These are phyloP conservation scores for Corydoras sp. DNA, from an alignment of 2,113 vertebrate genomes.

Conservation along the genomic window DNA sequence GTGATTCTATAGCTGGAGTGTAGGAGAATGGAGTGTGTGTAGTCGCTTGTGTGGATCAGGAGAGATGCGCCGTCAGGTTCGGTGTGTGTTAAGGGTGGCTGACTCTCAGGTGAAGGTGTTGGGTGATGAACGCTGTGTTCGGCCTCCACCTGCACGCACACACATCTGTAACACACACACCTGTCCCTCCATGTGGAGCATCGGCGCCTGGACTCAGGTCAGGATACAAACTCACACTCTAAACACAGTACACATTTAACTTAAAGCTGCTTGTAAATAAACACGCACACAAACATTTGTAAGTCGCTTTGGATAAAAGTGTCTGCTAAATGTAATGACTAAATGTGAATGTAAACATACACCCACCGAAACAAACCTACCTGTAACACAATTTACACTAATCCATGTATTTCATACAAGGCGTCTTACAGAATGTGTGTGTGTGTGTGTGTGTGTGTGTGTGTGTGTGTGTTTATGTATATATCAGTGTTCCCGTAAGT, in stretches of 20 bases:
- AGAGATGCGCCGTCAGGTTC: constrained; percentile 66
- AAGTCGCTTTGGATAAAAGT: too few relatives aligned
- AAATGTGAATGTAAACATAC: neutral
- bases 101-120: constrained; percentile 52
- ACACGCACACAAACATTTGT: too few relatives aligned
- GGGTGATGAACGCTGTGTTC: constrained; percentile 57
- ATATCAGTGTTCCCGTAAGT: constrained; percentile 77
- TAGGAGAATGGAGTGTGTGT: constrained; percentile 77
- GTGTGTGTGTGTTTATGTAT: constrained; percentile 4
- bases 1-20: constrained; percentile 70
- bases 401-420: neutral
- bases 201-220: constrained; percentile 80
- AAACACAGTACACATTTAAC: too few relatives aligned
- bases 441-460: neutral
- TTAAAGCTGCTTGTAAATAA: too few relatives aligned
- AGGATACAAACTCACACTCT: constrained; percentile 21
- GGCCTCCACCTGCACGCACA: constrained; percentile 52
- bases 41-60: constrained; percentile 75
- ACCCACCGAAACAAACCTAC: neutral
- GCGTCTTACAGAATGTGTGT: constrained; percentile 6
- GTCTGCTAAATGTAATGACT: too few relatives aligned
- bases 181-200: constrained; percentile 76
- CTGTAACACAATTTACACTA: neutral
- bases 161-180: constrained; percentile 67
- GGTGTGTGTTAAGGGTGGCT: constrained; percentile 62